Evolutionary conservation across 2,797 vertebrate genomes (phyloP).

Genomic region (Syngnathus rostellatus): DNA sequence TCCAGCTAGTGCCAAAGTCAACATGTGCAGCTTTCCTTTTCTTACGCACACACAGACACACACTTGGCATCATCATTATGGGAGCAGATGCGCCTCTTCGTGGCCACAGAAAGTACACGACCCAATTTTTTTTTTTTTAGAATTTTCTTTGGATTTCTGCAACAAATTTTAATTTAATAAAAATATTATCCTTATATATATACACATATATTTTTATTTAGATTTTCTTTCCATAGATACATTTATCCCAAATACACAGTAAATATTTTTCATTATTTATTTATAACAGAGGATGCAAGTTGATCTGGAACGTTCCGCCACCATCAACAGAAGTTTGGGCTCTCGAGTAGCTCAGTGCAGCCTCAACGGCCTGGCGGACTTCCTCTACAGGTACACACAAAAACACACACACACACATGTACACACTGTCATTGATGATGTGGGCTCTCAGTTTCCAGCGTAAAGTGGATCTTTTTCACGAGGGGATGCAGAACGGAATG

Average conservation of each 20-base stretch:
- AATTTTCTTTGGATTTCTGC: too few relatives aligned
- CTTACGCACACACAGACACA: constrained; percentile 3
- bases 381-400: constrained; percentile 76
- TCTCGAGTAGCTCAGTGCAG: constrained; percentile 79
- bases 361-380: constrained; percentile 79
- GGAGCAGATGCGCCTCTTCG: constrained; percentile 10
- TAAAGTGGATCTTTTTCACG: constrained; percentile 81
- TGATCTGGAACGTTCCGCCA: constrained; percentile 76
- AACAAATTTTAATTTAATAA: too few relatives aligned
- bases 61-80: not conserved
- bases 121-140: too few relatives aligned
- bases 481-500: constrained; percentile 60
- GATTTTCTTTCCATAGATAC: not conserved
- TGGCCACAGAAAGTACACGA: constrained; percentile 7
- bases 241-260: not conserved
- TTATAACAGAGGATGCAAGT: constrained; percentile 73
- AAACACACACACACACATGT: constrained; percentile 4
- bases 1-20: constrained; percentile 41
- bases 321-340: constrained; percentile 73
- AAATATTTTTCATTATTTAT: not conserved
- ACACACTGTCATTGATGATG: not conserved
- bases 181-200: too few relatives aligned
- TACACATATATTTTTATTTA: not conserved
- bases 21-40: constrained; percentile 26
- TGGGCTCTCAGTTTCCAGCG: constrained; percentile 75